These are phyloP conservation scores for Stylophora pistillata DNA, from an alignment of 64 coral and sea anemone species.

Conservation along the genomic window DNA sequence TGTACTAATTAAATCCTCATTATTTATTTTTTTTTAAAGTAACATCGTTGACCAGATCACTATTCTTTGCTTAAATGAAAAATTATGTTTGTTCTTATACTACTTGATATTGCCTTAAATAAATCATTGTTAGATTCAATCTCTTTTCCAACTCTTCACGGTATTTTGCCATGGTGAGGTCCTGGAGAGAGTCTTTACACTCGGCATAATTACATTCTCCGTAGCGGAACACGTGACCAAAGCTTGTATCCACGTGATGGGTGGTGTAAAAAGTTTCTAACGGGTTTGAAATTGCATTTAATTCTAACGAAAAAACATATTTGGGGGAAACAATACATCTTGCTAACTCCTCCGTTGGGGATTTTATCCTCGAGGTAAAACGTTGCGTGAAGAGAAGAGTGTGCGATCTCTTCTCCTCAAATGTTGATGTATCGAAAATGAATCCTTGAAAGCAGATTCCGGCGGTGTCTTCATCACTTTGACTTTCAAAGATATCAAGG, in stretches of 20 bases:
- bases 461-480: not conserved
- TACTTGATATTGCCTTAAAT: not conserved
- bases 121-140: constrained; percentile 7
- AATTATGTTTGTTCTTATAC: too few species aligned
- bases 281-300: constrained; percentile 1
- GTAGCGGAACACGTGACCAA: constrained; percentile 29
- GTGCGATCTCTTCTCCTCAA: not conserved
- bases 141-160: constrained; percentile 17
- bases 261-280: not conserved
- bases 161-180: constrained; percentile 34
- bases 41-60: too few species aligned
- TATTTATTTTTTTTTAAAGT: too few species aligned
- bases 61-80: too few species aligned
- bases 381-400: constrained; percentile 4
- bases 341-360: not conserved
- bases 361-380: not conserved
- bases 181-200: not conserved
- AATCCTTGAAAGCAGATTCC: constrained; percentile 61
- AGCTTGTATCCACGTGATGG: not conserved
- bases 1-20: too few species aligned
- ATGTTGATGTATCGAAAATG: constrained; percentile 12
- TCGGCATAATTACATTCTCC: not conserved
- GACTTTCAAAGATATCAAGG: constrained; percentile 6
- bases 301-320: constrained; percentile 13
- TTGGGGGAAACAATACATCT: constrained; percentile 7